Evolutionary conservation across 35 echinoderm and acorn worm genomes (phyloP), one percentile per base, ranked within the genome.

Genomic region (Lytechinus variegatus): DNA sequence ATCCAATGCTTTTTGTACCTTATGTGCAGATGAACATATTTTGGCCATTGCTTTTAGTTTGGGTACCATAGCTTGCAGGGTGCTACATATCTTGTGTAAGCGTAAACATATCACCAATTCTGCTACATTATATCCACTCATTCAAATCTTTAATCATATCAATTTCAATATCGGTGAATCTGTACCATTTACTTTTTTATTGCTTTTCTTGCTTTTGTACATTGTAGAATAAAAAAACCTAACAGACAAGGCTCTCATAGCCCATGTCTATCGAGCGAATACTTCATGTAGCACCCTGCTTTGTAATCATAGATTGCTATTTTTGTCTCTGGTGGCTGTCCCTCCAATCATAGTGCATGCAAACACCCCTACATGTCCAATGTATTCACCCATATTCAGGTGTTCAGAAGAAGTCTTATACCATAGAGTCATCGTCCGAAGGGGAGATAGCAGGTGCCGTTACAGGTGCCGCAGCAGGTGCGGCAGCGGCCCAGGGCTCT

Each of bases 331-430:
- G 66, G 66, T n/a, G 21, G 28, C 88, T 57, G 92, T 93, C 92
- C 92, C 92, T 95, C 52, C n/a, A 9, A 21, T 61, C 11, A n/a
- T 86, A 55, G 28, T 86, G 94, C 94, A 79, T 95, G 94, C 94
- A 95, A 79, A 79, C 57, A 86, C 57, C 94, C 94, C 94, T 52
- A 86, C 28, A 52, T 86, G 33, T 95, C n/a, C 58, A 95, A 95
- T 95, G 71, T 79, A 79, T 79, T 6, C 60, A 55, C 53, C 28
- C 87, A 95, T 91, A 89, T 95, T 55, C 87, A 95, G 95, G 95
- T 55, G 54, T 58, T 91, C 95, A 56, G 95, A 95, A 95, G 95
- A 95, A 16, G 44, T 95, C 95, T 27, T 95, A 89, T 91, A 95
- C 95, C 21, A 95, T 95, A 54, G n/a, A 57, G 54, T 95, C 95